Evolutionary conservation across 2,888 invertebrate genomes (phyloP), one percentile per base, ranked within the genome.

Genomic region (Cabera pusaria): DNA sequence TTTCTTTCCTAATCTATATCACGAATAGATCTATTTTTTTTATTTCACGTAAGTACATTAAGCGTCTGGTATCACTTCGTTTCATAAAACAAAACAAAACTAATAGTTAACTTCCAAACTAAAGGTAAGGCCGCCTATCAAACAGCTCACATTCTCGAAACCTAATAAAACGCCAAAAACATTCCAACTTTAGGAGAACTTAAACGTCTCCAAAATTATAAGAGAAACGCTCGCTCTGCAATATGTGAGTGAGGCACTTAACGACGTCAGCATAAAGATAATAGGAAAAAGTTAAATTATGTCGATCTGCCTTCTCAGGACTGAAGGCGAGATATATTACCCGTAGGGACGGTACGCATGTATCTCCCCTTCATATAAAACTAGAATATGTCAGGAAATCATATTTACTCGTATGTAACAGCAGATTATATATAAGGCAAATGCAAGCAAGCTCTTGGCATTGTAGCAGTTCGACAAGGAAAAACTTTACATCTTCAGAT

Each of bases 211-310:
- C 57, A 63, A 59, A 69, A 70, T 74, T 73, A 68, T 68, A 60
- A 70, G 57, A 70, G 57, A 78, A 79, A 63, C 52, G 72, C 73
- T 67, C 57, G 44, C 60, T 68, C 60, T 51, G 73, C 76, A 70
- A 72, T 83, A 80, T 82, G 76, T 80, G 78, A 72, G 70, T 67
- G 64, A 64, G 63, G 60, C 69, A 71, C 73, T 79, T 80, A 81
- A 82, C 77, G 67, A 65, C 72, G 80, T 85, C 84, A 83, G 83
- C 84, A 74, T 78, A 84, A 86, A 86, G 81, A 86, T 87, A 87
- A 87, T 87, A 85, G 84, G 87, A 85, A 87, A 88, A 88, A 86
- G 88, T 86, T 88, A 86, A 86, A 87, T 85, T 80, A 84, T 84
- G 83, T 86, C 83, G 82, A 86, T 80, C 80, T 69, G 70, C 72